Conservation (phyloP, 2,113 vertebrate species). For the Illadopsis cleaveri region DNA sequence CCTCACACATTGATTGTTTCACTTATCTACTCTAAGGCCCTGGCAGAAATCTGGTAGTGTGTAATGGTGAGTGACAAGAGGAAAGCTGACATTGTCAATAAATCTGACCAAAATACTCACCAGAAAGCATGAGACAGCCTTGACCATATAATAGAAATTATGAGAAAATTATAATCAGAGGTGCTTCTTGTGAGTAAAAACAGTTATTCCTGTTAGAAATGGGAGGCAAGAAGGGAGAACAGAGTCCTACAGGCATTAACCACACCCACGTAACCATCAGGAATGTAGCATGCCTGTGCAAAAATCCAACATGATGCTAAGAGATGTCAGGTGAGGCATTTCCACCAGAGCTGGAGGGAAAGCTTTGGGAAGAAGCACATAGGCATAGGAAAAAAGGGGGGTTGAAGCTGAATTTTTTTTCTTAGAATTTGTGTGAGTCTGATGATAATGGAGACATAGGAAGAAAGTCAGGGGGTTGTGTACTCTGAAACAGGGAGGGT, state of each 20-base stretch:
- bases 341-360: background rate
- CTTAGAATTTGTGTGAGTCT: background rate
- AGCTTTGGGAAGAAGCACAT: background rate
- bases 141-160: background rate
- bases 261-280: background rate
- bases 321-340: background rate
- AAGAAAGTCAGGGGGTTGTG: background rate
- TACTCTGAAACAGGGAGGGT: background rate
- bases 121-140: background rate
- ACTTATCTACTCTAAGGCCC: background rate
- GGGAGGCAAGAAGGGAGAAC: background rate
- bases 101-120: background rate
- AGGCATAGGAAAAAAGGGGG: accelerated
- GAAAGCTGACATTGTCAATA: background rate
- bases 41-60: background rate
- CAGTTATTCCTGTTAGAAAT: background rate
- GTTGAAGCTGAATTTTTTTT: background rate
- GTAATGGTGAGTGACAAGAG: background rate
- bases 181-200: background rate
- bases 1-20: background rate
- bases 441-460: background rate
- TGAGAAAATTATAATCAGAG: background rate
- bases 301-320: background rate
- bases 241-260: background rate
- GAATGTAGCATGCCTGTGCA: background rate